These are phyloP conservation scores for Silurus lanzhouensis DNA, from an alignment of 2,797 vertebrate species.

Conservation along the genomic window DNA sequence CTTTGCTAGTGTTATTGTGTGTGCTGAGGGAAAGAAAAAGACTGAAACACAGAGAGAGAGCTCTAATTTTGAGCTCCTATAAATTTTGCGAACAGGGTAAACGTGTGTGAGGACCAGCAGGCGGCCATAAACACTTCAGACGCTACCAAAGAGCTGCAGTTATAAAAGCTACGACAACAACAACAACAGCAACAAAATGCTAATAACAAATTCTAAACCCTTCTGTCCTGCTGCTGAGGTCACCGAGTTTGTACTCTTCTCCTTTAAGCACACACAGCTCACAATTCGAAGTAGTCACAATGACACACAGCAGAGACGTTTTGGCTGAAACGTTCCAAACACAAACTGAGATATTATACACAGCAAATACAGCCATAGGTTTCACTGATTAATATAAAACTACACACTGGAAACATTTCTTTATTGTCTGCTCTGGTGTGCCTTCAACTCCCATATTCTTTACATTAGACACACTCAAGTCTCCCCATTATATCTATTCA, in stretches of 20 bases:
- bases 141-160: constrained; percentile 38
- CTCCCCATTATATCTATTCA: not conserved
- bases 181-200: constrained; percentile 52
- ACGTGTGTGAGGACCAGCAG: constrained; percentile 1
- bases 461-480: not conserved
- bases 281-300: not conserved
- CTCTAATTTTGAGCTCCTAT: constrained; percentile 3
- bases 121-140: constrained; percentile 16
- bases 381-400: not conserved
- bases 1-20: not conserved
- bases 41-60: not conserved
- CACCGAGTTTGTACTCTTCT: constrained; percentile 31
- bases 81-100: not conserved
- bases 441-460: not conserved
- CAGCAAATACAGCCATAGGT: not conserved
- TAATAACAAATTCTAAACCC: constrained; percentile 50
- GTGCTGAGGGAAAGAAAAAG: not conserved
- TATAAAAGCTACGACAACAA: constrained; percentile 48
- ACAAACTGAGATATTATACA: not conserved
- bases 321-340: not conserved
- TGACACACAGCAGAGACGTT: not conserved
- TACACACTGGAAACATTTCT: not conserved
- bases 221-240: constrained; percentile 19
- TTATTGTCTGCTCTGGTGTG: not conserved
- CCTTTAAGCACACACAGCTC: not conserved